These are phyloP conservation scores for Therioaphis trifolii DNA, from an alignment of 2,888 invertebrate species.

Conservation along the genomic window DNA sequence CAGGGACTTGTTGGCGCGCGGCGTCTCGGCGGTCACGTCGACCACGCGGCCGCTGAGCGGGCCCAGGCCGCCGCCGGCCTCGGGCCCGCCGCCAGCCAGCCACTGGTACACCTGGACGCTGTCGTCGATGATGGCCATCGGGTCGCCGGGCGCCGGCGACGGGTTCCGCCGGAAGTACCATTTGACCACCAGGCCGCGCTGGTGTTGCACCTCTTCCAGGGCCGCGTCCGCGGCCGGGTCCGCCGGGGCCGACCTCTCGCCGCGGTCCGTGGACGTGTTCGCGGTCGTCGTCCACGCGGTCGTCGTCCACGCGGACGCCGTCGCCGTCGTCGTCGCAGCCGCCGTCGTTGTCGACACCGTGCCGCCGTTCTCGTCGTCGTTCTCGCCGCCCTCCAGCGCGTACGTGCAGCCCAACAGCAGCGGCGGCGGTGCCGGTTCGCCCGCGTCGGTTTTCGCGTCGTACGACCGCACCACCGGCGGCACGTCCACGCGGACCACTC, in stretches of 20 bases:
- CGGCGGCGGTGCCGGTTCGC: not conserved
- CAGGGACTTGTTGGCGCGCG: conserved; percentile 2
- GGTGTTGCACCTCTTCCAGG: conserved; percentile 29
- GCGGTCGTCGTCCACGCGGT: too few relatives aligned
- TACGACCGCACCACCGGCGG: conserved; percentile 38
- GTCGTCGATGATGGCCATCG: conserved; percentile 39
- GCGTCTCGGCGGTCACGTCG: conserved; percentile 21
- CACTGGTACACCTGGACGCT: conserved; percentile 56
- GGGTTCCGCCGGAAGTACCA: conserved; percentile 51
- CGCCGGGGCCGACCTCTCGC: not conserved
- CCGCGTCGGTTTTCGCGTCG: not conserved
- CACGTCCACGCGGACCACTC: conserved; percentile 48
- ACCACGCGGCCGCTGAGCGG: conserved; percentile 20
- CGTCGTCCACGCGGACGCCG: not conserved
- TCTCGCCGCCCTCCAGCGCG: conserved; percentile 40
- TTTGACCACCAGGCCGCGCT: conserved; percentile 45
- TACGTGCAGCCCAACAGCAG: conserved; percentile 45
- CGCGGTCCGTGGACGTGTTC: not conserved
- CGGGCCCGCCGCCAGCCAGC: conserved; percentile 42
- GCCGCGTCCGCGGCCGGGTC: not conserved
- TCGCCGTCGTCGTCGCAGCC: too few relatives aligned
- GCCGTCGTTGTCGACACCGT: not conserved
- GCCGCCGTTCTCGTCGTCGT: conserved; percentile 39
- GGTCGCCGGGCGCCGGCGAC: not conserved
- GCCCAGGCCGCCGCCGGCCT: conserved; percentile 9